A percentile compares a stretch with the other conserved stretches of the same genome.
Evolutionary conservation across 35 echinoderm and acorn worm species (phyloP).

Genomic region (Chiridota heheva): DNA sequence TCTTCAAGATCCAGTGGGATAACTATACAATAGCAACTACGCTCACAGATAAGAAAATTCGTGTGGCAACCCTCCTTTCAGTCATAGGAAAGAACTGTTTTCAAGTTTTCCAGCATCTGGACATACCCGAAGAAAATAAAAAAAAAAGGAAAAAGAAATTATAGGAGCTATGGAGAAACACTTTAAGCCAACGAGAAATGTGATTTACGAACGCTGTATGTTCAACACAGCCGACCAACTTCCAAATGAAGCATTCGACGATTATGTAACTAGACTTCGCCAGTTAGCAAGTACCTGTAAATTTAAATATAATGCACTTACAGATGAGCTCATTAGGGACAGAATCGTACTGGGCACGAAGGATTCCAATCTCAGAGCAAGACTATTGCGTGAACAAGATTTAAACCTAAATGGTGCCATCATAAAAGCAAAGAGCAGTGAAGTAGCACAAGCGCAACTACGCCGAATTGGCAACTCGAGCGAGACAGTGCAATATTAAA

Average conservation of each 20-base stretch:
- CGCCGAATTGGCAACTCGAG: background rate
- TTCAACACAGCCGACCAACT: conserved; percentile 43
- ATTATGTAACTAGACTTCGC: conserved; percentile 39
- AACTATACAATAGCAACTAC: conserved; percentile 34
- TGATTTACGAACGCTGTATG: conserved; percentile 57
- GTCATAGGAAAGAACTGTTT: conserved; percentile 45
- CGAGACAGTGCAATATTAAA: background rate
- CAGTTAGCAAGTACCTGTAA: conserved; percentile 55
- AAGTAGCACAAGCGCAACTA: conserved; percentile 38
- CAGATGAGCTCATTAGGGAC: conserved; percentile 59
- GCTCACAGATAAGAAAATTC: conserved; percentile 20
- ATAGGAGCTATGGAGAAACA: conserved; percentile 17
- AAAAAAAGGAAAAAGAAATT: conserved; percentile 17
- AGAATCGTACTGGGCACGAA: conserved; percentile 60
- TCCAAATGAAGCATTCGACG: conserved; percentile 53
- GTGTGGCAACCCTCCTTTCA: background rate
- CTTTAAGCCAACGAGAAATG: conserved; percentile 32
- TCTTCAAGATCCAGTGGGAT: conserved; percentile 26
- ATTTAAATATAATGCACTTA: conserved; percentile 44
- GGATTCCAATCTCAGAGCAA: conserved; percentile 24
- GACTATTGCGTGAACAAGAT: conserved; percentile 40
- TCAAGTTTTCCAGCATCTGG: conserved; percentile 21
- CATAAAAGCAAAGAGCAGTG: conserved; percentile 8
- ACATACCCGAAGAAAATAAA: conserved; percentile 34
- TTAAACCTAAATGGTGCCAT: conserved; percentile 42